Base-by-base conservation (phyloP, 2,113 vertebrate species). In the Triplophysa siluroides region DNA sequence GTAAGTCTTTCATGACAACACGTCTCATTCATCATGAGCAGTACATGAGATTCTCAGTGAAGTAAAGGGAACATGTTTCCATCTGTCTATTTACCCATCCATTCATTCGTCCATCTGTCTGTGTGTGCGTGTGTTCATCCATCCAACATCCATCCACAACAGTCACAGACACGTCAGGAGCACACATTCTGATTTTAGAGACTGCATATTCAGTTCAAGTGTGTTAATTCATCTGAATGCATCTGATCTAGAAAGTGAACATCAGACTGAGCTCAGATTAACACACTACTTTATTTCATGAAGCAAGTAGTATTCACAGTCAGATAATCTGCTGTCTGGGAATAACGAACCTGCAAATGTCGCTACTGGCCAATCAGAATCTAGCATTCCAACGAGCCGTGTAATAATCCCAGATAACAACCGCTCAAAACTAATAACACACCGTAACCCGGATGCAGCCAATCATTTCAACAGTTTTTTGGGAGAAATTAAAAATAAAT, bases 211-310 rank as follows among this genome's bases (percentile, higher is more conserved):
- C 13, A 52, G 29, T 50, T 18, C 10, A 70, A 70, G 23, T 16
- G 8, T 50, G 43, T 50, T 69, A 50, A 50, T 69, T 69, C 43
- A 24, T 45, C 45, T 56, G 26, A 72, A 4, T 72, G 69, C 69
- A 72, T 56, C 8, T 26, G 47, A 52, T 71, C 21, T 65, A 8
- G 11, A 19, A 18, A 41, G 63, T 65, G 26, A 29, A 29, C 26
- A 29, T 29, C 26, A 29, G 26, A 29, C 26, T 29, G 26, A 3
- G 26, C 2, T n/a, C n/a, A n/a, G n/a, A n/a, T n/a, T n/a, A 29
- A 16, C 3, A 45, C 9, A n/a, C 68, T 19, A 24, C 24, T 29
- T 29, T 29, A 29, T 29, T 29, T 29, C 29, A 29, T 29, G 26
- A 29, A 29, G 26, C 3, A 4, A 4, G 4, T 29, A 29, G 29